phyloP scores from a whole-genome alignment of 2,113 vertebrate genomes.

The Bombycilla garrulus region DNA sequence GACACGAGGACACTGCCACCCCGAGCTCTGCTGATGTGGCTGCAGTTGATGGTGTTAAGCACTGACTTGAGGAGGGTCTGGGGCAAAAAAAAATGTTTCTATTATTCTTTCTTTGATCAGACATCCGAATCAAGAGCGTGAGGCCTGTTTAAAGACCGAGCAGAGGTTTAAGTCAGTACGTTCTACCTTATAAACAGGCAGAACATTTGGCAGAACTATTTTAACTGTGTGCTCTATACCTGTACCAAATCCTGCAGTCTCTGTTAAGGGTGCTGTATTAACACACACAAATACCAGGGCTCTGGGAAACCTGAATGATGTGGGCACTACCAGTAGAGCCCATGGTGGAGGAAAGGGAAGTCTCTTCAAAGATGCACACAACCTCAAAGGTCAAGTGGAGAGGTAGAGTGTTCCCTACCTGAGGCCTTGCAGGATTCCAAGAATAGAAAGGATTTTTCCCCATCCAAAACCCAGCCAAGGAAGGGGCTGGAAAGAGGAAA shows the following conservation, averaged over 20 bases:
- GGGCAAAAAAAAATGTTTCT: background rate
- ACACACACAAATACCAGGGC: background rate
- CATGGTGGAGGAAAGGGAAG: background rate
- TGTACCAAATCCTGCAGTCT: background rate
- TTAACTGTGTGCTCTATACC: background rate
- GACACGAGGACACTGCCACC: background rate
- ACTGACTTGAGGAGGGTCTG: background rate
- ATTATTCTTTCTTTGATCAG: background rate
- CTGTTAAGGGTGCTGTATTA: background rate
- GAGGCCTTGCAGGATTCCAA: background rate
- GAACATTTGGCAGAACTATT: background rate
- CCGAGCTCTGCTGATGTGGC: background rate
- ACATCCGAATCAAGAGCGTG: background rate
- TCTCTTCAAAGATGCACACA: background rate
- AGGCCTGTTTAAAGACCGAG: background rate
- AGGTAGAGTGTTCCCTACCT: background rate
- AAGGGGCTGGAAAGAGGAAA: background rate
- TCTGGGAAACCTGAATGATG: background rate
- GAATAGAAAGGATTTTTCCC: background rate
- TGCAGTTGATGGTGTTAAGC: accelerated
- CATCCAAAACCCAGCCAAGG: background rate
- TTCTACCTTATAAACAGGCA: background rate
- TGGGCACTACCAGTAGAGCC: background rate
- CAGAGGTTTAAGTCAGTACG: background rate
- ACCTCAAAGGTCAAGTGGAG: background rate